phyloP scores from a whole-genome alignment of 2,888 invertebrate species.

The Sarcophaga carnaria region DNA sequence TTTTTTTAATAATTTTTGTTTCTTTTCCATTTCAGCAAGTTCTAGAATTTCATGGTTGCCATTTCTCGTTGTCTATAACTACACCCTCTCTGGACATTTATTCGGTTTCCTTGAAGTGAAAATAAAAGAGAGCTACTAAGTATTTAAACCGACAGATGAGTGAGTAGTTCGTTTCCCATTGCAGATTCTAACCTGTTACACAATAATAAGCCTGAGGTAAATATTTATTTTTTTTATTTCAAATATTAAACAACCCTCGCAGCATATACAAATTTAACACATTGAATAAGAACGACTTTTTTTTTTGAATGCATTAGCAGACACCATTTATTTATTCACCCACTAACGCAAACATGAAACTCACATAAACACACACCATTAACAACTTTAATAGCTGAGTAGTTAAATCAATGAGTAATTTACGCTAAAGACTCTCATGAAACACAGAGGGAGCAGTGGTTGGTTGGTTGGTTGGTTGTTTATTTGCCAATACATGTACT shows the following conservation, averaged over 20 bases:
- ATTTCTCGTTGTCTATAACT: no score
- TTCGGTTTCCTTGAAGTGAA: no score
- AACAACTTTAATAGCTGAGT: constrained; percentile 15
- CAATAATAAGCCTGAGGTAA: no score
- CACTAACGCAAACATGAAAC: not conserved
- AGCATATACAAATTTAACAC: not conserved
- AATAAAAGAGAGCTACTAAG: no score
- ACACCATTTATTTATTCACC: constrained; percentile 11
- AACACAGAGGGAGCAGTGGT: not conserved
- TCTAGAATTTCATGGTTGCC: no score
- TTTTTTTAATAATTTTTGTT: no score
- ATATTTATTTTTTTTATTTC: not conserved
- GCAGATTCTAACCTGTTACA: no score
- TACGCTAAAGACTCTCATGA: constrained; percentile 12
- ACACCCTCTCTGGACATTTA: no score
- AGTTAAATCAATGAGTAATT: constrained; percentile 28
- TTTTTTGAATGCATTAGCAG: constrained; percentile 6
- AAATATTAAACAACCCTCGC: not conserved
- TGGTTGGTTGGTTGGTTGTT: not conserved
- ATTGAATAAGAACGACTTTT: not conserved
- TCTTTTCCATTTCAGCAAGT: no score
- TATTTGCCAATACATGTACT: not conserved
- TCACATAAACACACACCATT: constrained; percentile 1
- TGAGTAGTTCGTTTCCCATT: no score
- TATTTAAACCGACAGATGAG: no score